Evolutionary conservation across 2,888 invertebrate species (phyloP), one percentile per base, ranked within the genome.

Genomic region (Campoplex capitator): DNA sequence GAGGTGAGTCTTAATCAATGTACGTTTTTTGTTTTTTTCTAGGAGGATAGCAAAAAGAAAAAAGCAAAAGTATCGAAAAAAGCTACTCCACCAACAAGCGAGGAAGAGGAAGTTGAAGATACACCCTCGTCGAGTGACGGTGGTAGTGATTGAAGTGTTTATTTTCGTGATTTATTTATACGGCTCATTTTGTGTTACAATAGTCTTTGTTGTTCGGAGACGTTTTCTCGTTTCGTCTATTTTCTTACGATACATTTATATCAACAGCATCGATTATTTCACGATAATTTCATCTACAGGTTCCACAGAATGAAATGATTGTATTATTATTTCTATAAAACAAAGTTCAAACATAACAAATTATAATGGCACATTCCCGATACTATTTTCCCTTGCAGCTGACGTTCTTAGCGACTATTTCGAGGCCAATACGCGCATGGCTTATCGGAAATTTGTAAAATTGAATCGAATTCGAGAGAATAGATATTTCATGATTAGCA

Each of bases 71-170:
- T 96, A 90, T 94, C 95, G 79, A 96, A 96, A 82, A 93, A 91
- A 77, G 83, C 84, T 95, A 95, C 95, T 95, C 93, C 95, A 95
- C 91, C 95, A 95, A 95, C 95, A 94, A 95, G 96, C 95, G 96
- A 96, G 95, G 92, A 95, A 0, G 96, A 96, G 2, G 45, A 96
- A 4, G 45, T 67, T 32, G 96, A 96, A 90, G 93, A 92, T 82
- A 94, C 94, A n/a, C 94, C 94, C 45, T 92, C 94, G 38, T 94
- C 95, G 16, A 95, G 94, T 89, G 95, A 94, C 58, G 94, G 90
- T 7, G 94, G 93, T 76, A 94, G 93, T 83, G 93, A 93, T 90
- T 92, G 86, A 79, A 68, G 45, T 71, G 51, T 77, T 84, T 74
- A 35, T 58, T 65, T 32, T 67, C 45, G 54, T 38, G 16, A 62